These are phyloP conservation scores for Trichonephila clavipes DNA, from an alignment of 1,140 invertebrate genomes.

Conservation along the genomic window DNA sequence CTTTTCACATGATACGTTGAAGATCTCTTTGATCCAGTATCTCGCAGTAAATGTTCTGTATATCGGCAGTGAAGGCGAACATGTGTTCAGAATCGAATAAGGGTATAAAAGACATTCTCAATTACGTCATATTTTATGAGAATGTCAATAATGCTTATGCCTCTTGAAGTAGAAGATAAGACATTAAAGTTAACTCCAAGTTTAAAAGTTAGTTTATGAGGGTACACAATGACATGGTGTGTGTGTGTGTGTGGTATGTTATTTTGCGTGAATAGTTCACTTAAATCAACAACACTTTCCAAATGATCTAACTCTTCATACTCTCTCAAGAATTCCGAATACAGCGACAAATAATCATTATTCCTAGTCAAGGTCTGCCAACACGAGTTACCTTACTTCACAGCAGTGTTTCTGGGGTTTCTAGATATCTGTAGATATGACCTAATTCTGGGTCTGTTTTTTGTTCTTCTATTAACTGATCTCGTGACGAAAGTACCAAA, in stretches of 20 bases:
- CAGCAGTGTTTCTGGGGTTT: not conserved
- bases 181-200: constrained; percentile 78
- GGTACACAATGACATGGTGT: constrained; percentile 68
- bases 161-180: constrained; percentile 26
- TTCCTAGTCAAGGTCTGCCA: not conserved
- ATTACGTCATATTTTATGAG: too few relatives aligned
- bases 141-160: not conserved
- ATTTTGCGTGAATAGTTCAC: not conserved
- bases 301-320: constrained; percentile 7
- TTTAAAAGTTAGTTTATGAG: constrained; percentile 76
- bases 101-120: too few relatives aligned
- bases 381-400: not conserved
- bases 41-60: too few relatives aligned
- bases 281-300: not conserved
- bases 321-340: not conserved
- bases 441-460: too few relatives aligned
- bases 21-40: too few relatives aligned
- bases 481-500: too few relatives aligned
- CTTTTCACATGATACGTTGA: too few relatives aligned
- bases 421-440: too few relatives aligned
- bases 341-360: not conserved
- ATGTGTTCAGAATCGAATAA: too few relatives aligned
- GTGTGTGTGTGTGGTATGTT: not conserved
- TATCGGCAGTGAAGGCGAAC: too few relatives aligned
- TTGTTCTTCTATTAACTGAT: too few relatives aligned